These are phyloP conservation scores for Rhopalosiphum padi DNA, from an alignment of 1,140 invertebrate genomes.

Conservation along the genomic window DNA sequence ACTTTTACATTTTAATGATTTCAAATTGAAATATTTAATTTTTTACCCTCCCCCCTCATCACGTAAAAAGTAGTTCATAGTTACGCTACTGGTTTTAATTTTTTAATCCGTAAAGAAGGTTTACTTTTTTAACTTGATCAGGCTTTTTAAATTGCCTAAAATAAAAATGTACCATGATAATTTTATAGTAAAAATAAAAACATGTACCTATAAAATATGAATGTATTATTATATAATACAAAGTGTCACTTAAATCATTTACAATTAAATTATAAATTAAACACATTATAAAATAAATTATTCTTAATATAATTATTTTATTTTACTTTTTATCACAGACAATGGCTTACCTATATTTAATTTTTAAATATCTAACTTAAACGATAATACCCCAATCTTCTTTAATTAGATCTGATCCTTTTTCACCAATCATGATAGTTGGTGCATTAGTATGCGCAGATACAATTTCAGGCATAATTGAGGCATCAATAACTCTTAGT, in stretches of 20 bases:
- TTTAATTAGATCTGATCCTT: conserved; percentile 73
- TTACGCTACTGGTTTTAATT: no score
- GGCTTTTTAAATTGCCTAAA: not conserved
- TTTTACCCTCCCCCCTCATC: no score
- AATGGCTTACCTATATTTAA: not conserved
- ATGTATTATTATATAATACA: not conserved
- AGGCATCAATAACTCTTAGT: conserved; percentile 79
- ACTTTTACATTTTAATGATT: no score
- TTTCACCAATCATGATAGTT: conserved; percentile 77
- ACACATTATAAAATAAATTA: not conserved
- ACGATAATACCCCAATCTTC: conserved; percentile 64
- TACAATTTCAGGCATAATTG: conserved; percentile 71
- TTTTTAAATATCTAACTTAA: not conserved
- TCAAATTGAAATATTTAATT: no score
- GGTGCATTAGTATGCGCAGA: conserved; percentile 73
- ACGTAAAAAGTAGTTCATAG: no score
- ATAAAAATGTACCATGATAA: not conserved
- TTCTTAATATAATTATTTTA: not conserved
- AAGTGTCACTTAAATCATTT: not conserved
- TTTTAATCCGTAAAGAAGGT: not conserved
- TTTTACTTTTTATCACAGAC: conserved; percentile 63
- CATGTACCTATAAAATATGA: not conserved
- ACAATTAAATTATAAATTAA: not conserved
- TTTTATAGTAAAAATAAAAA: not conserved
- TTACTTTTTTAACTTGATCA: not conserved